Conservation (phyloP, 2,797 vertebrate genomes). For the Rhinogobio ventralis region DNA sequence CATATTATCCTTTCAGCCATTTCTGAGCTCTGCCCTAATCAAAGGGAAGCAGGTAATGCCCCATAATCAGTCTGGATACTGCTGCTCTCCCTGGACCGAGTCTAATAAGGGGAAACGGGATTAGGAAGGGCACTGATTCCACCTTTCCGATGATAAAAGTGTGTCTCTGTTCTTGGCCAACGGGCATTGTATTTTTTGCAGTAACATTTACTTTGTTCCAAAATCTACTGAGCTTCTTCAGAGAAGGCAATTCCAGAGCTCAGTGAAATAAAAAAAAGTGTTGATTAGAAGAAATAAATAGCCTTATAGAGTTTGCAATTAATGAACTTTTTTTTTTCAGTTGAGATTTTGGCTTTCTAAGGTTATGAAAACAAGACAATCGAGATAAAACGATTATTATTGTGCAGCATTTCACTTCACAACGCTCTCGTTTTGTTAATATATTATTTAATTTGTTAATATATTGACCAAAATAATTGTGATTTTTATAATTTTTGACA, state of each 20-base stretch:
- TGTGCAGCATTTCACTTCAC: not conserved
- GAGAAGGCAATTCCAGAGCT: not conserved
- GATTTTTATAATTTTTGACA: not conserved
- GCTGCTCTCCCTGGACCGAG: constrained; percentile 38
- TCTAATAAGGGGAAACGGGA: constrained; percentile 54
- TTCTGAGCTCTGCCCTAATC: constrained; percentile 45
- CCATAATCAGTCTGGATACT: constrained; percentile 49
- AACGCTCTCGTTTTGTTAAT: too few species aligned
- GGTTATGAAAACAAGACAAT: not conserved
- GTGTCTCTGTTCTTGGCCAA: constrained; percentile 48
- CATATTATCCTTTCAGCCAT: constrained; percentile 50
- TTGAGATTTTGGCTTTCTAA: not conserved
- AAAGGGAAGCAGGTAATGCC: constrained; percentile 60
- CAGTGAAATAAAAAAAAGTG: not conserved
- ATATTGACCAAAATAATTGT: not conserved
- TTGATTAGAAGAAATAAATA: not conserved
- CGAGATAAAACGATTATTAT: not conserved
- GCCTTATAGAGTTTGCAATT: not conserved
- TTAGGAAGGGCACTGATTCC: constrained; percentile 55
- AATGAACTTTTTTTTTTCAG: not conserved
- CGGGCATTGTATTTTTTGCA: constrained; percentile 43
- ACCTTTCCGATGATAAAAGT: constrained; percentile 57
- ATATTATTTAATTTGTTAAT: not conserved
- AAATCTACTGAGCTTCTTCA: not conserved
- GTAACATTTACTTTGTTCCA: not conserved